phyloP scores from a whole-genome alignment of 1,140 invertebrate genomes.

The Diorhabda sublineata region DNA sequence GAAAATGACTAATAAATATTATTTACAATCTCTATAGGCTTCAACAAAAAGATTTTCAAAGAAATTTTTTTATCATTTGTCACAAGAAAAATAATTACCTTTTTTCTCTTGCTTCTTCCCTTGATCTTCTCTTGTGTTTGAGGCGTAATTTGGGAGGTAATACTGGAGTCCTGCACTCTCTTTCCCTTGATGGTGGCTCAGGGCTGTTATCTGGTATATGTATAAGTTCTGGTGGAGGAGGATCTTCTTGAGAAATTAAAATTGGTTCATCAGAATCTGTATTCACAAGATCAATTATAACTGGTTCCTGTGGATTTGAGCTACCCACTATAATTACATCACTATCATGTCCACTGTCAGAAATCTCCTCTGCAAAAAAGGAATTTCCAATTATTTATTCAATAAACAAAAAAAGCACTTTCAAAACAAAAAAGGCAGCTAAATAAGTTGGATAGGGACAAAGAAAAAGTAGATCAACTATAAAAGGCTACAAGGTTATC shows the following conservation, averaged over 20 bases:
- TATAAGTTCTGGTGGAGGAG: constrained; percentile 20
- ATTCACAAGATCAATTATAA: constrained; percentile 35
- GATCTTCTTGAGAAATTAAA: constrained; percentile 27
- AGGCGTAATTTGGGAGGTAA: constrained; percentile 37
- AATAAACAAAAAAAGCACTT: too few relatives aligned
- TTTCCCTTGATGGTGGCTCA: constrained; percentile 5
- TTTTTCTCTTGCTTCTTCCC: constrained; percentile 21
- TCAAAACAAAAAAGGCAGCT: too few relatives aligned
- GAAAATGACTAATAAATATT: too few relatives aligned
- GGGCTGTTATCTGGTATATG: background rate
- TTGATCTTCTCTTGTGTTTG: constrained; percentile 32
- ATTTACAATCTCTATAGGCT: too few relatives aligned
- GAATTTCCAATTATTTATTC: too few relatives aligned
- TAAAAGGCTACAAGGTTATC: too few relatives aligned
- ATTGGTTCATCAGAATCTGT: constrained; percentile 37
- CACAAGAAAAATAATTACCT: too few relatives aligned
- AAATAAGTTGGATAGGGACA: too few relatives aligned
- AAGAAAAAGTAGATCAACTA: too few relatives aligned
- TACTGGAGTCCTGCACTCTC: constrained; percentile 21
- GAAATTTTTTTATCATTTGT: too few relatives aligned
- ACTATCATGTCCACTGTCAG: constrained; percentile 37
- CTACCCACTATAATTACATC: constrained; percentile 38
- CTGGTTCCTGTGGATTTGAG: constrained; percentile 31
- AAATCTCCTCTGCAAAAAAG: constrained; percentile 16
- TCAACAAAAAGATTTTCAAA: too few relatives aligned